These are phyloP conservation scores for Morphnarchus princeps DNA, from an alignment of 2,113 vertebrate species.

Conservation along the genomic window DNA sequence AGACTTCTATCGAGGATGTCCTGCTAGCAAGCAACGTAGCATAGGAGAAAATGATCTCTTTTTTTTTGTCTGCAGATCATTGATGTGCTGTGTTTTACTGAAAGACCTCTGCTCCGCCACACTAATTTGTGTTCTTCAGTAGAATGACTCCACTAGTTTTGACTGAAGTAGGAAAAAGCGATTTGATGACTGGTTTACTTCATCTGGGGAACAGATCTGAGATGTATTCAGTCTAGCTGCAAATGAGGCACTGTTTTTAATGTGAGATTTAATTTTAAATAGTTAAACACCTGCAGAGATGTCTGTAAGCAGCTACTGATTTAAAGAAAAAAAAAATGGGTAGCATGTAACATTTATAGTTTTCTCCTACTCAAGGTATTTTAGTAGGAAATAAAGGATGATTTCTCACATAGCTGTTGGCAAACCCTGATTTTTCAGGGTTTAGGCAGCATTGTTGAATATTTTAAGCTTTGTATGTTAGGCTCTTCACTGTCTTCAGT, in stretches of 20 bases:
- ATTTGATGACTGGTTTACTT: not conserved
- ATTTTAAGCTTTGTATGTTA: not conserved
- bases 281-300: not conserved
- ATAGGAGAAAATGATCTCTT: rapidly evolving
- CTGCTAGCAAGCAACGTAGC: not conserved
- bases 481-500: not conserved
- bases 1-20: not conserved
- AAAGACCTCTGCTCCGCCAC: not conserved
- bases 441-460: not conserved
- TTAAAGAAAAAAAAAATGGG: not conserved
- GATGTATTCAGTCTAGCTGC: not conserved
- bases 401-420: not conserved
- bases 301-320: not conserved
- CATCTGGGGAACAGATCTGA: not conserved
- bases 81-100: not conserved
- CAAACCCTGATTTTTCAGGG: not conserved
- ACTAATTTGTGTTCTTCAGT: not conserved
- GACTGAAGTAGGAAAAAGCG: not conserved
- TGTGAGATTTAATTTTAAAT: not conserved
- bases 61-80: not conserved
- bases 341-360: not conserved
- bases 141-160: not conserved
- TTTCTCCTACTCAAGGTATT: not conserved
- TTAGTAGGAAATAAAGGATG: not conserved
- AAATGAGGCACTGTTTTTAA: not conserved